Evolutionary conservation across 2,888 invertebrate genomes (phyloP).

Genomic region (Tenodera sinensis): DNA sequence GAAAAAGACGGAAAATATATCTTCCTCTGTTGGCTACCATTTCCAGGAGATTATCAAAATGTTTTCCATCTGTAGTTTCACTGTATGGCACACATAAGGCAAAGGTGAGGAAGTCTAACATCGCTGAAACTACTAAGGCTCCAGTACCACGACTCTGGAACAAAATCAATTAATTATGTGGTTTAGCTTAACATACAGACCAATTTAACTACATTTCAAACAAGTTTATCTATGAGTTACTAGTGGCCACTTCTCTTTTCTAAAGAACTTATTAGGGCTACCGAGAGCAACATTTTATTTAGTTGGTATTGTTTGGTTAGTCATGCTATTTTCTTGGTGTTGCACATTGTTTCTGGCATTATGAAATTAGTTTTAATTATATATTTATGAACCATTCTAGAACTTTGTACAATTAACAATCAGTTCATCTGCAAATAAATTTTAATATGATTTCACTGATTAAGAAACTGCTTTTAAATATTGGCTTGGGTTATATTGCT

Average conservation of each 20-base stretch:
- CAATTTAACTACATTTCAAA: background rate
- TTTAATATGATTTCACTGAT: no score
- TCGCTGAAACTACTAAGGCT: conserved; percentile 91
- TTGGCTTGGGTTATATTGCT: no score
- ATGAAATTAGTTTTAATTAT: no score
- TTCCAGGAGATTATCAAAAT: conserved; percentile 88
- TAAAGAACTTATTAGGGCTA: no score
- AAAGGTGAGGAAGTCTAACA: conserved; percentile 97
- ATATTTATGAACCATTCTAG: no score
- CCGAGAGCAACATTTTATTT: background rate
- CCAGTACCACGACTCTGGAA: conserved; percentile 85
- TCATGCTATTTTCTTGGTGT: no score
- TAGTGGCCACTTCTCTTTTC: background rate
- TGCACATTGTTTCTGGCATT: no score
- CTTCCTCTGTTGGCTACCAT: conserved; percentile 92
- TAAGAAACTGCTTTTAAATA: no score
- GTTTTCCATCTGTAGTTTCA: conserved; percentile 96
- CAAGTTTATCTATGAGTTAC: background rate
- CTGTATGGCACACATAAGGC: conserved; percentile 97
- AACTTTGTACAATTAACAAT: no score
- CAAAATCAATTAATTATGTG: conserved; percentile 24
- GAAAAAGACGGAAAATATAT: conserved; percentile 86
- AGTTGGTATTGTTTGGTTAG: no score
- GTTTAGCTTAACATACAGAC: background rate
- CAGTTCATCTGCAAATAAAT: no score